Evolutionary conservation across 2,888 invertebrate genomes (phyloP).

Genomic region (Spilarctia lutea): DNA sequence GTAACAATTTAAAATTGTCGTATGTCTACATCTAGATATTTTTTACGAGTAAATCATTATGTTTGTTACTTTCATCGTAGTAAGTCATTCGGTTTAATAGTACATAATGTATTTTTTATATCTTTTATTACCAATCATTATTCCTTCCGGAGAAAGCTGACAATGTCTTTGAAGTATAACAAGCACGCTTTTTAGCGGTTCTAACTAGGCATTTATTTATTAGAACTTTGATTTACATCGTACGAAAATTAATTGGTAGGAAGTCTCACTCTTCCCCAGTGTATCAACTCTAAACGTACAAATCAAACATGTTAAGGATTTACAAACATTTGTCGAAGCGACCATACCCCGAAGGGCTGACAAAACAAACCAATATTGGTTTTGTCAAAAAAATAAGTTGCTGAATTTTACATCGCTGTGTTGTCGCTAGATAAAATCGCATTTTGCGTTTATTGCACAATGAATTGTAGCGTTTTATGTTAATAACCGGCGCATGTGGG

Average conservation of each 20-base stretch:
- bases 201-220: slow-evolving; percentile 10
- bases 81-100: slow-evolving; percentile 14
- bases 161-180: slow-evolving; percentile 10
- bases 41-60: slow-evolving; percentile 9
- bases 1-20: slow-evolving; percentile 11
- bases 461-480: slow-evolving; percentile 85
- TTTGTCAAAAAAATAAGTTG: slow-evolving; percentile 58
- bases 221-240: slow-evolving; percentile 5
- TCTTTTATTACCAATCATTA: slow-evolving; percentile 19
- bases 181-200: slow-evolving; percentile 14
- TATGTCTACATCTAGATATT: slow-evolving; percentile 8
- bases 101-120: slow-evolving; percentile 11
- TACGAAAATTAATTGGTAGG: neutral
- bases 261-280: neutral
- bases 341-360: slow-evolving; percentile 37
- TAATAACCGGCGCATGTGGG: slow-evolving; percentile 79
- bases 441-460: slow-evolving; percentile 82
- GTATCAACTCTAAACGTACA: slow-evolving; percentile 9
- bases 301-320: slow-evolving; percentile 39
- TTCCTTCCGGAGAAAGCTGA: slow-evolving; percentile 28
- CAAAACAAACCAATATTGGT: slow-evolving; percentile 50
- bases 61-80: slow-evolving; percentile 12
- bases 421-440: slow-evolving; percentile 82
- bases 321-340: slow-evolving; percentile 46
- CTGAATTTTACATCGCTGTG: slow-evolving; percentile 65